A percentile compares a stretch with the other conserved stretches of the same genome.
Evolutionary conservation across 1,140 invertebrate species (phyloP).

Genomic region (Anadara kagoshimensis): DNA sequence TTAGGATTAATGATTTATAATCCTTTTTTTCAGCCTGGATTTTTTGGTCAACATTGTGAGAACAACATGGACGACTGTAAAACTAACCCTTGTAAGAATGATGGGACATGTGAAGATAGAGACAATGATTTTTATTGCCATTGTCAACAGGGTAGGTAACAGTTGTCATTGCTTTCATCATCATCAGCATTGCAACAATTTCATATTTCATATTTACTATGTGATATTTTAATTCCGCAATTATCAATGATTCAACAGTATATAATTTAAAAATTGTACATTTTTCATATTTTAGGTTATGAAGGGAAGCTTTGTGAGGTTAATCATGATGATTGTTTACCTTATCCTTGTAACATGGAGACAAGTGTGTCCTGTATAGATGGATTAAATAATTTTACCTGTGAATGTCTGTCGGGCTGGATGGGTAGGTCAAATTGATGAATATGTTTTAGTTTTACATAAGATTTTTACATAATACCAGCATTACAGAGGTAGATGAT

Average conservation of each 20-base stretch:
- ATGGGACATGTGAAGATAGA: conserved; percentile 76
- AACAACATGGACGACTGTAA: conserved; percentile 92
- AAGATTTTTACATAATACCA: too few species aligned
- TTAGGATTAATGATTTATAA: neutral
- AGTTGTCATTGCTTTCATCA: neutral
- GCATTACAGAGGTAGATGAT: too few species aligned
- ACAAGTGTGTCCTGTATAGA: conserved; percentile 83
- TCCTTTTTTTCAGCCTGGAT: conserved; percentile 30
- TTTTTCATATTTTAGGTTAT: conserved; percentile 48
- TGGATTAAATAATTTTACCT: conserved; percentile 89
- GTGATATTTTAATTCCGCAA: too few species aligned
- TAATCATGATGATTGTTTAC: conserved; percentile 55
- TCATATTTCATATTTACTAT: too few species aligned
- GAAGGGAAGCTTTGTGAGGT: conserved; percentile 68
- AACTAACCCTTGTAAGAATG: conserved; percentile 87
- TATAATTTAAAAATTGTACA: neutral
- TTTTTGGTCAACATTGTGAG: conserved; percentile 77
- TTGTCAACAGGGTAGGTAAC: conserved; percentile 48
- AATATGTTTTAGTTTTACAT: too few species aligned
- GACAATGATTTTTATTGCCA: conserved; percentile 66
- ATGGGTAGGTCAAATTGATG: conserved; percentile 78
- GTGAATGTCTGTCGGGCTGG: conserved; percentile 86
- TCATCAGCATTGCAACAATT: too few species aligned
- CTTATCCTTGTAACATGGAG: conserved; percentile 41
- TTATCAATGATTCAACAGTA: too few species aligned